Evolutionary conservation across 2,113 vertebrate species (phyloP), one percentile per base, ranked within the genome.

Genomic region (Corvus moneduloides): DNA sequence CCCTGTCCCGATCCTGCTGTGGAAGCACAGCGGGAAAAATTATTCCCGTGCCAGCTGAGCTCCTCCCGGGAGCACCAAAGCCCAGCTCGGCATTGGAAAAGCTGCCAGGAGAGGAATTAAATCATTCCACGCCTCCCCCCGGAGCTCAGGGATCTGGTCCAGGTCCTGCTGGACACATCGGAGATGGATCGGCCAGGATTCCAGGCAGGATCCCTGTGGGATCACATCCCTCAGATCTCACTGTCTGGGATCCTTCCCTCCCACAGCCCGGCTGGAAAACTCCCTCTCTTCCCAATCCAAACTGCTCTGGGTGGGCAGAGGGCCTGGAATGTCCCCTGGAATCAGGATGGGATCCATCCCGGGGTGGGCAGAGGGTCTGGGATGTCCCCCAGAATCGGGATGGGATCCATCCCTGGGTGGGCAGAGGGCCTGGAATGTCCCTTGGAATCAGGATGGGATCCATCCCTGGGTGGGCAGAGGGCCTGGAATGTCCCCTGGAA

Each of bases 1-100:
- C 39, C 44, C 20, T 7, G 10, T 35, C 39, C 11, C 0, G 0
- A 2, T 6, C 76, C 44, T 32, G 49, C 39, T 61, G 33, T 11
- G 35, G 13, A 11, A 59, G 49, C 68, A 35, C 68, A 56, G 19
- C 1, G 1, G 61, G 56, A 49, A 66, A 33, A 69, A 14, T 33
- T 0, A n/a, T 54, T 28, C 58, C 67, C 28, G 3, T 2, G 22
- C 58, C 39, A 15, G 48, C 48, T 9, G 68, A 63, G 22, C 33
- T 63, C 48, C 56, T 54, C 17, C 39, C 2, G 27, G 33, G 49
- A 55, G 15, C 7, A 2, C 41, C 49, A 33, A 74, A 48, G 0
- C 3, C 18, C 6, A 2, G 33, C 68, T 22, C 1, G 6, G 68
- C 43, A 0, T 6, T 63, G 62, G 55, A 59, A 90, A 94, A 87